Evolutionary conservation across 2,113 vertebrate genomes (phyloP), one percentile per base, ranked within the genome.

Genomic region (Chamaetylas fuelleborni): DNA sequence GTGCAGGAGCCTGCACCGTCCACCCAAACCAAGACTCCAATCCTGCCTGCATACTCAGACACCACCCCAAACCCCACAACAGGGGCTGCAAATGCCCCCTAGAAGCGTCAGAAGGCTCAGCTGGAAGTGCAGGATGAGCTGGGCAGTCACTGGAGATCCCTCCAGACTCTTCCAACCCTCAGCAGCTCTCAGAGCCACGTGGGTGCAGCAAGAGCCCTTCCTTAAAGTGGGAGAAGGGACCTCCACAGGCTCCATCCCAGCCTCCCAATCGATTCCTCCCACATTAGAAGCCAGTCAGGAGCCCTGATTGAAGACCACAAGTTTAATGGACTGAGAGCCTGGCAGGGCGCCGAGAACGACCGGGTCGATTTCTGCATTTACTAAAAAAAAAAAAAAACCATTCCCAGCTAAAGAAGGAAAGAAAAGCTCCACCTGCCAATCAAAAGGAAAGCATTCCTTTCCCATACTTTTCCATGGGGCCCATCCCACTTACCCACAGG

Each of bases 401-500:
- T 92, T 77, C 80, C 65, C 48, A 42, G 87, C 92, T 83, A 90
- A 95, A 97, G 26, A 82, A 94, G 92, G 14, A 43, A 77, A 60
- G 60, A 48, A 95, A 95, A 92, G 57, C 71, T 89, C 79, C 70
- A 83, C 16, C 80, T 91, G 94, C 42, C 95, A 67, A 12, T 95
- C 90, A 96, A 40, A 86, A 78, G 20, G 14, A 79, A 71, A 56
- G 6, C 48, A 38, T 54, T 70, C 47, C 50, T 90, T 90, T 93
- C 76, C 40, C 33, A 56, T 3, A 5, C n/a, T 72, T 53, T 62
- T 61, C 65, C 36, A 31, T 6, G 4, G 0, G 61, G 33, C 17
- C 24, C 6, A 1, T 17, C 56, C 12, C 61, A 98, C 99, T 99
- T 95, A 99, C 99, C 99, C 69, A 99, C 98, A 4, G 99, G 98